Evolutionary conservation across 1,140 invertebrate species (phyloP), one percentile per base, ranked within the genome.

Genomic region (Hesperophylax magnus): DNA sequence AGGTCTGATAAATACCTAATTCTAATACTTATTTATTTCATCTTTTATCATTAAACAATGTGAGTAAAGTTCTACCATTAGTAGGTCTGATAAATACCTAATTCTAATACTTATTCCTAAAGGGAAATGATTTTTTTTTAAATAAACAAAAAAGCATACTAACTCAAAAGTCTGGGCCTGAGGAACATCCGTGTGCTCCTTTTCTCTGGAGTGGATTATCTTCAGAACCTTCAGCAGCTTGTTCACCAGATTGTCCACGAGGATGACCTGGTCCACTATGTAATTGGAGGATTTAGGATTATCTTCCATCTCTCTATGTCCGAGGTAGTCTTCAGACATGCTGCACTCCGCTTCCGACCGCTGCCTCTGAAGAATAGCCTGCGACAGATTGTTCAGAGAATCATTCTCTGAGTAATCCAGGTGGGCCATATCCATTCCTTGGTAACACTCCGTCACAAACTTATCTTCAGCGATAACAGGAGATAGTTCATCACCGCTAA

Each of bases 191-290:
- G 85, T 93, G 92, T 84, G 91, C 92, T 20, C 91, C 92, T 81
- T 94, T 93, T 83, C 93, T 93, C 81, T 94, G 92, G 75, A 93
- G 86, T 94, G 93, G 81, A 94, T 94, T 22, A 95, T 92, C 60
- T 93, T 89, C 82, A 96, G 88, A 63, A 95, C 94, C 85, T 94
- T 94, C 77, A 96, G 89, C 84, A 96, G 87, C 84, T 93, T 94
- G 0, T 94, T 94, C 7, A 96, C 91, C 17, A 95, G 88, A 87
- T 93, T 94, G 87, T 96, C 94, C 31, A 94, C 93, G 17, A 94
- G 92, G 77, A 94, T 94, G 6, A 94, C 93, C 90, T 94, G 93
- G n/a, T 67, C 78, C 18, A 74, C 78, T 7, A 80, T 79, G 20
- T 74, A 78, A 79, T 81, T 80, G n/a, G 76, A 76, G 56, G 86